Conservation (phyloP, 2,888 invertebrate species). For the Lapara coniferarum region DNA sequence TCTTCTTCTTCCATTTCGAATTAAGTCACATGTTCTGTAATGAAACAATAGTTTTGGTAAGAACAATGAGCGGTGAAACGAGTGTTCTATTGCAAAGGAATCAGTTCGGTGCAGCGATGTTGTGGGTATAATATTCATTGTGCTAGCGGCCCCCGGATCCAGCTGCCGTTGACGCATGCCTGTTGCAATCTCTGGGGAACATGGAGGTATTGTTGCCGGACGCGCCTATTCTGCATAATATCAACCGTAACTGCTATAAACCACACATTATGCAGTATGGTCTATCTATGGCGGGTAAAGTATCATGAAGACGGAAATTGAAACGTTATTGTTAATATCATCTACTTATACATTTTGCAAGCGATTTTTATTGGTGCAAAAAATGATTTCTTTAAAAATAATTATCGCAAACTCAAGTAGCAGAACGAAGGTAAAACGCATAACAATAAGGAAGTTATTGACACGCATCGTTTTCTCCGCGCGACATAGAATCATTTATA, state of each 20-base stretch:
- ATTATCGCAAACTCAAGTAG: conserved; percentile 51
- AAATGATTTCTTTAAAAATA: conserved; percentile 25
- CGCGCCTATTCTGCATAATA: conserved; percentile 47
- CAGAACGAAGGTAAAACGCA: conserved; percentile 62
- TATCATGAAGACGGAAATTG: background rate
- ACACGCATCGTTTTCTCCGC: conserved; percentile 51
- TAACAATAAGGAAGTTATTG: conserved; percentile 63
- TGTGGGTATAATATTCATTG: conserved; percentile 56
- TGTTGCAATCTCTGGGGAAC: conserved; percentile 60
- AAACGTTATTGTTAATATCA: background rate
- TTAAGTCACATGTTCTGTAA: conserved; percentile 79
- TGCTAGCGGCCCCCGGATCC: conserved; percentile 52
- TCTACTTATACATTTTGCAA: background rate
- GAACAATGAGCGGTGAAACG: conserved; percentile 14
- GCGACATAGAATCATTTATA: conserved; percentile 24
- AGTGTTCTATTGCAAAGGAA: conserved; percentile 46
- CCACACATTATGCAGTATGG: background rate
- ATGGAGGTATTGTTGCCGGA: conserved; percentile 59
- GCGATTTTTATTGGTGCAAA: conserved; percentile 29
- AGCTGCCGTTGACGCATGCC: conserved; percentile 40
- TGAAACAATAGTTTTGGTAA: conserved; percentile 34
- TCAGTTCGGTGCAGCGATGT: conserved; percentile 58
- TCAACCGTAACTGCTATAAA: conserved; percentile 17
- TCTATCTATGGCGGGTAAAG: background rate
- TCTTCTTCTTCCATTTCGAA: conserved; percentile 70